A percentile compares a stretch with the other conserved stretches of the same genome.
Conservation (phyloP, 2,113 vertebrate species). For the Lepidothrix coronata region DNA sequence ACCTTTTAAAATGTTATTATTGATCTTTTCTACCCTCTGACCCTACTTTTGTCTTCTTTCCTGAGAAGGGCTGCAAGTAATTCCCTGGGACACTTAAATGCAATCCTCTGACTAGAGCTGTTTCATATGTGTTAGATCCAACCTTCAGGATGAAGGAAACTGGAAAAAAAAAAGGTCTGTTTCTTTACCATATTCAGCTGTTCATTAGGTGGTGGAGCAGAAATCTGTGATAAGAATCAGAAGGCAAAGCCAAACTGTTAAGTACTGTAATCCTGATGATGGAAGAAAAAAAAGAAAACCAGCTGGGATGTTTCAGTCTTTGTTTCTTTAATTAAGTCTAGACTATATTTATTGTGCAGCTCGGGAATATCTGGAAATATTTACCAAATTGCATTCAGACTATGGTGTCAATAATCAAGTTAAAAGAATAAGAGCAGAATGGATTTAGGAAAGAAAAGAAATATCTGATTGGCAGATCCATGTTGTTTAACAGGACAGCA, state of each 20-base stretch:
- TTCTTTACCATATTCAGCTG: slow-evolving; percentile 23
- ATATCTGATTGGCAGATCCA: background rate
- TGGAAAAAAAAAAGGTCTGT: background rate
- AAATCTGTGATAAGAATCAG: slow-evolving; percentile 49
- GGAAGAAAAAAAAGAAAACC: slow-evolving; percentile 50
- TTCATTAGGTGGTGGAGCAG: slow-evolving; percentile 47
- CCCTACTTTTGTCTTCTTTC: background rate
- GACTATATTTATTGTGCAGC: background rate
- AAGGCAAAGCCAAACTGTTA: slow-evolving; percentile 51
- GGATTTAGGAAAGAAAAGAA: slow-evolving; percentile 9
- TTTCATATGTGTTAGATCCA: background rate
- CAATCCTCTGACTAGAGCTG: background rate
- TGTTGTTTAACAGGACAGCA: background rate
- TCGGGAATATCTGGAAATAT: slow-evolving; percentile 34
- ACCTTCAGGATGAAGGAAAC: background rate
- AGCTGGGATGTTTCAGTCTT: slow-evolving; percentile 26
- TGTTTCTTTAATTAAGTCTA: slow-evolving; percentile 63
- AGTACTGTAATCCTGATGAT: slow-evolving; percentile 64
- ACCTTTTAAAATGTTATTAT: background rate
- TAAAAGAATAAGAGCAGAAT: slow-evolving; percentile 10
- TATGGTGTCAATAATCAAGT: background rate
- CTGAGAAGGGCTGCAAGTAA: background rate
- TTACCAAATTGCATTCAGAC: slow-evolving; percentile 20
- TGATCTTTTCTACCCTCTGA: background rate
- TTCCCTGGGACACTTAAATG: background rate